These are phyloP conservation scores for Cheilosia scutellata DNA, from an alignment of 2,888 invertebrate species.

Conservation along the genomic window DNA sequence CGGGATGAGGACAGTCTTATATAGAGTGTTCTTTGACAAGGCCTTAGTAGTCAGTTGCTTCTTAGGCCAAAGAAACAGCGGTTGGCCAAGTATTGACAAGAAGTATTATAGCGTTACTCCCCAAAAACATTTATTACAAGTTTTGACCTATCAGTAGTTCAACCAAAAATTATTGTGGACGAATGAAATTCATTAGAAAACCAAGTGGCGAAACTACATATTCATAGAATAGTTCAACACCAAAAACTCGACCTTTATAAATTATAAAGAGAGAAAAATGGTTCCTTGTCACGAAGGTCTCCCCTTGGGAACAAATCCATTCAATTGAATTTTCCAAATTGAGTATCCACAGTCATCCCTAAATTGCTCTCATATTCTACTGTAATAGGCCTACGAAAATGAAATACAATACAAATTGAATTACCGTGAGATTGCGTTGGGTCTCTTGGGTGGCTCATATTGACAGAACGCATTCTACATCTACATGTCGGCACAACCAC, in stretches of 20 bases:
- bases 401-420: constrained; percentile 16
- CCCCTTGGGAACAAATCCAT: constrained; percentile 21
- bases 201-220: not conserved
- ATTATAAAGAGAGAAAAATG: constrained; percentile 1
- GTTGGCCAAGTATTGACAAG: too few relatives aligned
- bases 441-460: not conserved
- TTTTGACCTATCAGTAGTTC: too few relatives aligned
- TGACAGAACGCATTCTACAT: constrained; percentile 10
- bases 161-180: not conserved
- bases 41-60: too few relatives aligned
- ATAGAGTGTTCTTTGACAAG: too few relatives aligned
- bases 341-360: constrained; percentile 6
- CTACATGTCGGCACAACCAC: not conserved
- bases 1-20: too few relatives aligned
- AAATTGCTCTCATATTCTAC: constrained; percentile 10
- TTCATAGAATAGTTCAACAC: not conserved
- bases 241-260: not conserved
- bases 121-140: too few relatives aligned
- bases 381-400: not conserved
- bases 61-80: too few relatives aligned
- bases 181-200: not conserved
- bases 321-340: constrained; percentile 45
- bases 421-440: constrained; percentile 53
- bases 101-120: too few relatives aligned
- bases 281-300: constrained; percentile 5